phyloP scores from a whole-genome alignment of 1,140 invertebrate genomes.

The Cecropterus lyciades region DNA sequence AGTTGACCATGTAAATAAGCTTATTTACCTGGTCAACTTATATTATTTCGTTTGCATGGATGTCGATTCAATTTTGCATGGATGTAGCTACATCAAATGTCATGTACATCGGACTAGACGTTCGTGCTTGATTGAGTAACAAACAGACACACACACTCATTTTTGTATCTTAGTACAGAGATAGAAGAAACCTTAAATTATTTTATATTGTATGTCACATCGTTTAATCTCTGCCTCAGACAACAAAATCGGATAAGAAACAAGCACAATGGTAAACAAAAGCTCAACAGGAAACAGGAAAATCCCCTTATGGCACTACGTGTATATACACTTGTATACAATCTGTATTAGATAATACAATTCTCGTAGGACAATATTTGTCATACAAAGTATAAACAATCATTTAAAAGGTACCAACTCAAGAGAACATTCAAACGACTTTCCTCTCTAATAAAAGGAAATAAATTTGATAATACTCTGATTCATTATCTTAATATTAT shows the following conservation, averaged over 20 bases:
- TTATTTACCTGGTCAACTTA: no score
- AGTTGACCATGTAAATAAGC: no score
- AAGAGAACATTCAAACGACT: slow-evolving; percentile 6
- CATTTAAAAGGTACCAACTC: background rate
- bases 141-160: no score
- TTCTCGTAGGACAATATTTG: slow-evolving; percentile 9
- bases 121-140: no score
- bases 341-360: background rate
- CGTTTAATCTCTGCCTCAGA: background rate
- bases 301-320: slow-evolving; percentile 6
- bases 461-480: slow-evolving; percentile 1
- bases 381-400: background rate
- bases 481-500: background rate
- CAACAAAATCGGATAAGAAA: slow-evolving; percentile 5
- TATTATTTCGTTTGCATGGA: no score
- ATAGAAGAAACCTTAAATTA: no score
- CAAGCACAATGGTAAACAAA: background rate
- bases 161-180: no score
- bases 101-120: no score
- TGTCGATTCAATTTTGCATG: no score
- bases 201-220: no score
- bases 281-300: slow-evolving; percentile 28
- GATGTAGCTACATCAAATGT: no score
- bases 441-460: background rate
- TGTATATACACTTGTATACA: background rate